Base-by-base conservation (phyloP, 1,140 invertebrate genomes). In the Dreissena rostriformis region DNA sequence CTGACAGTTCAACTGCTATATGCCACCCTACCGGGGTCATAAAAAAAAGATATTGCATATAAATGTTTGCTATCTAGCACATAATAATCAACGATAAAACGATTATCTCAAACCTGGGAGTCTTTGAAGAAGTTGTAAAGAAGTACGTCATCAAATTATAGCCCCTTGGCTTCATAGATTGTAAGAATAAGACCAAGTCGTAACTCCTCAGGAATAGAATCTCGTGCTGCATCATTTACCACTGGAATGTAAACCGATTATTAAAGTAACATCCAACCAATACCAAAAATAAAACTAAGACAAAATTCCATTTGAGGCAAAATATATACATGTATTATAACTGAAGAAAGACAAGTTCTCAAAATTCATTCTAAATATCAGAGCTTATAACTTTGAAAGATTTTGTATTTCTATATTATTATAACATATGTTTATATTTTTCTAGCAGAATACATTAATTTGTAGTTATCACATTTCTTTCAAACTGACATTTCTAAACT, bases 121-220 rank as follows among this genome's bases (percentile, higher is more conserved):
- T 90, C 85, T 75, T 88, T 87, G 80, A 91, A 91, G 75, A 91
- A 89, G 83, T 90, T 90, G 85, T 89, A 90, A n/a, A 90, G 76
- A 8, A 90, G 83, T 8, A 90, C 74, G 61, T 90, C 88, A 87
- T 90, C 88, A 78, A 91, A 91, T 70, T 91, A 88, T 14, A 91
- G 82, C 14, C 90, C 88, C 67, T 91, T 91, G 10, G 90, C 71
- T 71, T 91, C 90, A 75, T 81, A 88, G 39, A 91, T 89, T 15
- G 90, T 91, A 24, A 91, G 77, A 29, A 88, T 79, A 5, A 90
- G 57, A 15, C 79, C 88, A 52, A 53, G 70, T 28, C 78, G 71
- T 26, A 91, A 74, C 72, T 90, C 87, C 53, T 88, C 81, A 11
- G 89, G 88, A 5, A 90, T 63, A n/a, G 52, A 70, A 0, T 89